phyloP scores from a whole-genome alignment of 2,888 invertebrate genomes.

The Parelbella ahira region DNA sequence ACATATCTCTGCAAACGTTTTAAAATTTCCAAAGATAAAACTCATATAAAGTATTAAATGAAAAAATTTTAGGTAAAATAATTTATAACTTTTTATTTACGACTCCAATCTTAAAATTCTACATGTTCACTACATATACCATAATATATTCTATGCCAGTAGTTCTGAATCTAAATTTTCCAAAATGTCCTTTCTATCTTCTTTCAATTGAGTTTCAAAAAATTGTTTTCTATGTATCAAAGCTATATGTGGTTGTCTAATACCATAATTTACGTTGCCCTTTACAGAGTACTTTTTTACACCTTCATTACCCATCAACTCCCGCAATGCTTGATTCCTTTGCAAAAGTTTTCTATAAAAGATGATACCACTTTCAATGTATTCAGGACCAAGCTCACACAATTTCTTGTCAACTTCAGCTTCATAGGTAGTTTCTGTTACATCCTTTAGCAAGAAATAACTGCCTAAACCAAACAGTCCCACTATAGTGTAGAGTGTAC shows the following conservation, averaged over 20 bases:
- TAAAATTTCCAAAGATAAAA: too few relatives aligned
- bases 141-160: constrained; percentile 3
- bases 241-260: constrained; percentile 84
- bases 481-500: constrained; percentile 75
- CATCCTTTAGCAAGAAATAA: constrained; percentile 84
- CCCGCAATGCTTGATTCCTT: constrained; percentile 86
- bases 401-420: constrained; percentile 82
- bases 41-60: too few relatives aligned
- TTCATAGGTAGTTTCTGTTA: constrained; percentile 83
- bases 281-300: constrained; percentile 81
- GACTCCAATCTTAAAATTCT: too few relatives aligned
- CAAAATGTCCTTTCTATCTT: constrained; percentile 13
- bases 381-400: constrained; percentile 80
- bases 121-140: too few relatives aligned
- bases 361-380: constrained; percentile 86
- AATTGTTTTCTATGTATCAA: constrained; percentile 83
- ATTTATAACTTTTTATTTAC: too few relatives aligned
- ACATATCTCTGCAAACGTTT: too few relatives aligned
- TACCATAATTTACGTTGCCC: constrained; percentile 85
- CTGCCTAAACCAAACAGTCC: constrained; percentile 78
- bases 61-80: too few relatives aligned
- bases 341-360: constrained; percentile 87
- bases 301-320: constrained; percentile 83
- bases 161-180: constrained; percentile 7
- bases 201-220: constrained; percentile 79